These are phyloP conservation scores for Exocentrus adspersus DNA, from an alignment of 2,888 invertebrate genomes.

Conservation along the genomic window DNA sequence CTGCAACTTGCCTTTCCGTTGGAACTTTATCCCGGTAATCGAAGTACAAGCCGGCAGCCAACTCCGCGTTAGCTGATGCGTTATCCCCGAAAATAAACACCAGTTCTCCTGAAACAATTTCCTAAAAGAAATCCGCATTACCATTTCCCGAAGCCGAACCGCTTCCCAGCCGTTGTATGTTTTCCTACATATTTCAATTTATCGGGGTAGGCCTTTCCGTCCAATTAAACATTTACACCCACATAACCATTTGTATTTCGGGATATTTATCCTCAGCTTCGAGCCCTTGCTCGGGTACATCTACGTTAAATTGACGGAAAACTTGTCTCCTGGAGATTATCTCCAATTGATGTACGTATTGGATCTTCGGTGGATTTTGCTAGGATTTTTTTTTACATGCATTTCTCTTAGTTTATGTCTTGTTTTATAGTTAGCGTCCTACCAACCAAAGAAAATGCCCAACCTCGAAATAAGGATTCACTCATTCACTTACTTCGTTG, in stretches of 20 bases:
- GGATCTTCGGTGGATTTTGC: too few relatives aligned
- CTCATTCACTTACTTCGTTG: too few relatives aligned
- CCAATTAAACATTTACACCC: constrained; percentile 9
- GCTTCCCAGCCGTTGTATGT: not conserved
- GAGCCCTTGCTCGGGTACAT: not conserved
- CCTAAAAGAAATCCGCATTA: constrained; percentile 1
- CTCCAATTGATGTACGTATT: too few relatives aligned
- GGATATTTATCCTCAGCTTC: not conserved
- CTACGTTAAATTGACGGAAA: constrained; percentile 4
- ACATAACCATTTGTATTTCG: constrained; percentile 6
- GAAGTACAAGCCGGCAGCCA: not conserved
- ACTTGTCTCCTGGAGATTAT: not conserved
- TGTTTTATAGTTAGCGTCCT: too few relatives aligned
- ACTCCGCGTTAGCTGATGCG: not conserved
- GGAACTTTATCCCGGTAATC: too few relatives aligned
- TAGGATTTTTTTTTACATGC: too few relatives aligned
- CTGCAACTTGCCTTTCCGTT: too few relatives aligned
- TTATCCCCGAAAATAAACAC: not conserved
- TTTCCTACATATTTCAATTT: constrained; percentile 6
- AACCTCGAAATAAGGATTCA: too few relatives aligned
- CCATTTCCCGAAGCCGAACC: not conserved
- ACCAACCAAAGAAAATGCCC: too few relatives aligned
- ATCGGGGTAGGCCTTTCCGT: constrained; percentile 1
- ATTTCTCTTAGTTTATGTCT: too few relatives aligned
- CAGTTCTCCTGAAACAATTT: constrained; percentile 1